These are phyloP conservation scores for Drosophila robusta DNA, from an alignment of 2,888 invertebrate genomes.

Conservation along the genomic window DNA sequence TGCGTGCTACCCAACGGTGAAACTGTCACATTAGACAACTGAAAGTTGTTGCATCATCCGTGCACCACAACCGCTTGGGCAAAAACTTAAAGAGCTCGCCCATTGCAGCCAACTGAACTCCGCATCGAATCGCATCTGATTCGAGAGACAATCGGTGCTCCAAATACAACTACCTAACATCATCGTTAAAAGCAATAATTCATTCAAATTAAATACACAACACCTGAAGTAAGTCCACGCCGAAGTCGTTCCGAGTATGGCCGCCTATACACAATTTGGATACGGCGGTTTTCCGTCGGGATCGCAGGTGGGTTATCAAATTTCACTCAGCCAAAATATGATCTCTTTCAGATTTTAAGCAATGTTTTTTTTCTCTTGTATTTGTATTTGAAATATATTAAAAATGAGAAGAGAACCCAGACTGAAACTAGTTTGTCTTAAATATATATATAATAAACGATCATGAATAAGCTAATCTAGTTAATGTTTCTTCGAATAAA, in stretches of 20 bases:
- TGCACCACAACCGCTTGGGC: background rate
- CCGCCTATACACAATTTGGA: slow-evolving; percentile 96
- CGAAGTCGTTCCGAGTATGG: slow-evolving; percentile 73
- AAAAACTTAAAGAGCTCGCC: slow-evolving; percentile 12
- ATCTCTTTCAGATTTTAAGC: background rate
- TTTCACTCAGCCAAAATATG: background rate
- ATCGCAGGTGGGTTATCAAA: slow-evolving; percentile 90
- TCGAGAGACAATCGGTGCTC: slow-evolving; percentile 15
- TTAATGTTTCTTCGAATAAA: too few species aligned
- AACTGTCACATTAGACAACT: slow-evolving; percentile 53
- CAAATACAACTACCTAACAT: background rate
- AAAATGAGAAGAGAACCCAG: too few species aligned
- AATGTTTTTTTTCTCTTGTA: background rate
- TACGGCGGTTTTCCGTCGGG: slow-evolving; percentile 94
- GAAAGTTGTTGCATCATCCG: background rate
- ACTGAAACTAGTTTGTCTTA: too few species aligned
- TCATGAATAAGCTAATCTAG: too few species aligned
- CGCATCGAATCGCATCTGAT: slow-evolving; percentile 19
- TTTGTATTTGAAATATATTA: too few species aligned
- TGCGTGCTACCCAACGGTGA: slow-evolving; percentile 47
- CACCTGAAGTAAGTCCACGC: slow-evolving; percentile 5
- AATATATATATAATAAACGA: too few species aligned
- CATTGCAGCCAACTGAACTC: slow-evolving; percentile 7
- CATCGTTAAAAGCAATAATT: slow-evolving; percentile 4
- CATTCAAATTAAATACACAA: slow-evolving; percentile 5